Conservation (phyloP, 1,140 invertebrate genomes). For the Drosophila arawakana region DNA sequence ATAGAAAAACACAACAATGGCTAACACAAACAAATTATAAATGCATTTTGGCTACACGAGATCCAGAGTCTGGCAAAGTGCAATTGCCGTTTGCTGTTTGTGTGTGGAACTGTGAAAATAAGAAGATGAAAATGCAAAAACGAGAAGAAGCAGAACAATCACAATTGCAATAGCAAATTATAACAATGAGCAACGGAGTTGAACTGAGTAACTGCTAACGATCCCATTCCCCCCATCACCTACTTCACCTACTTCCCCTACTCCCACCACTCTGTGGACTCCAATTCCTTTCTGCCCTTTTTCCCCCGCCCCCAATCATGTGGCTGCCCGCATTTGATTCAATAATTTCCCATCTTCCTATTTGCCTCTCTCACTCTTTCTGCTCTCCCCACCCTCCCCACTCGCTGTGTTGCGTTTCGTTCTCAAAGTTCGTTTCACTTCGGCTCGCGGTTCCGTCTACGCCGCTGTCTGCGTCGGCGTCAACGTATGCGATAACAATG, state of each 20-base stretch:
- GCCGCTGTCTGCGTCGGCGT: constrained; percentile 10
- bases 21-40: constrained; percentile 40
- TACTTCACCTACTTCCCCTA: neutral
- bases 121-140: constrained; percentile 14
- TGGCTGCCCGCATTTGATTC: constrained; percentile 49
- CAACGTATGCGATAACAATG: constrained; percentile 62
- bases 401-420: constrained; percentile 25
- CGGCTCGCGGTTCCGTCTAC: constrained; percentile 39
- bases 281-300: neutral
- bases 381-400: too few species aligned
- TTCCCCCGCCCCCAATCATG: neutral
- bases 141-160: constrained; percentile 27
- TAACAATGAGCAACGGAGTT: constrained; percentile 67
- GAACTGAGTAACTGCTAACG: constrained; percentile 59
- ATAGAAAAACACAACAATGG: constrained; percentile 17
- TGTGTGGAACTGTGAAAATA: constrained; percentile 42
- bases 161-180: constrained; percentile 38
- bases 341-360: constrained; percentile 38
- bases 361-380: neutral
- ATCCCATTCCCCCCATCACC: neutral
- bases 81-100: constrained; percentile 52
- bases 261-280: neutral
- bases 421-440: constrained; percentile 69
- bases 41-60: constrained; percentile 42
- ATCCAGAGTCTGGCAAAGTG: constrained; percentile 31